Evolutionary conservation across 2,797 vertebrate genomes (phyloP).

Genomic region (Harpagifer antarcticus): DNA sequence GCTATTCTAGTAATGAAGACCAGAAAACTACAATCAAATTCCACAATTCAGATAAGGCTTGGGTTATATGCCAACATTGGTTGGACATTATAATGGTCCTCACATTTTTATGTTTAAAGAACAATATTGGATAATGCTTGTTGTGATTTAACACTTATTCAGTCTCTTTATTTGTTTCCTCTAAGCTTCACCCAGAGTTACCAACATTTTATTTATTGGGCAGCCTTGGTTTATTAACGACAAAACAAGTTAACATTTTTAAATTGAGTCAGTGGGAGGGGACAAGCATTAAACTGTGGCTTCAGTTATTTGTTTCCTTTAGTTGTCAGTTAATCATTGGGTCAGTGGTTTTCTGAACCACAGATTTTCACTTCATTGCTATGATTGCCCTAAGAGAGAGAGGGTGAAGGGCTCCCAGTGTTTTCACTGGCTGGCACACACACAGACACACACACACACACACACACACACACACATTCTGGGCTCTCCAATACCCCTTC

Average conservation of each 20-base stretch:
- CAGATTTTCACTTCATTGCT: constrained; percentile 75
- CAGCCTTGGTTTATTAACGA: too few species aligned
- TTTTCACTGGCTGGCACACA: constrained; percentile 48
- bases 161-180: too few species aligned
- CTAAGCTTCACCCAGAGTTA: too few species aligned
- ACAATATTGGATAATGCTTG: too few species aligned
- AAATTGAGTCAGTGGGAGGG: background rate
- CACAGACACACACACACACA: constrained; percentile 35
- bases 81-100: too few species aligned
- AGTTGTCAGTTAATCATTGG: constrained; percentile 68
- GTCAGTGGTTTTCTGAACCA: constrained; percentile 69
- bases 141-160: too few species aligned
- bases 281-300: constrained; percentile 7
- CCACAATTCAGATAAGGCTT: background rate
- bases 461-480: constrained; percentile 42
- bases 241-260: background rate
- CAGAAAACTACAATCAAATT: background rate
- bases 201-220: too few species aligned
- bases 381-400: constrained; percentile 63
- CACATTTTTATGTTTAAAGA: too few species aligned
- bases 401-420: constrained; percentile 52
- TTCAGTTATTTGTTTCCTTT: constrained; percentile 62
- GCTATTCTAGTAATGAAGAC: constrained; percentile 21
- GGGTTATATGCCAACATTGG: too few species aligned
- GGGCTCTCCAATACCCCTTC: constrained; percentile 58